phyloP scores from a whole-genome alignment of 2,113 vertebrate species.

The Caracal caracal region DNA sequence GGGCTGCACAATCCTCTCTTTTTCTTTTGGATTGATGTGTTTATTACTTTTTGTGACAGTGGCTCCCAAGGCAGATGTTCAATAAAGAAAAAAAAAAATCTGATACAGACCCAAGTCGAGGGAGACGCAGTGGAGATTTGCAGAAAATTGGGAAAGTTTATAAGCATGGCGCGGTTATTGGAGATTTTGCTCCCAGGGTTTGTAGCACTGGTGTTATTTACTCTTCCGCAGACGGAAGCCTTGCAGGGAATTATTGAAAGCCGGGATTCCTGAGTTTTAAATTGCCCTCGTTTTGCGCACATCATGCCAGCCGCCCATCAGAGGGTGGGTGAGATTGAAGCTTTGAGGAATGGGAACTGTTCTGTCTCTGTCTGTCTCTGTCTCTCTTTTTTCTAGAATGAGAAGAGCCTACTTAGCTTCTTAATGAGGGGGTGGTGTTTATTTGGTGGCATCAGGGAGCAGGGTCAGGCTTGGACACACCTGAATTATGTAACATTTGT shows the following conservation, averaged over 20 bases:
- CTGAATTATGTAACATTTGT: neutral
- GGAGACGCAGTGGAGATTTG: slow-evolving; percentile 83
- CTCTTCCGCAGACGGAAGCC: slow-evolving; percentile 85
- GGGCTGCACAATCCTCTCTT: slow-evolving; percentile 77
- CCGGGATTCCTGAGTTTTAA: slow-evolving; percentile 84
- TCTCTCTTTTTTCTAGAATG: neutral
- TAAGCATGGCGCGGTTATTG: slow-evolving; percentile 87
- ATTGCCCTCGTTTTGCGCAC: slow-evolving; percentile 79
- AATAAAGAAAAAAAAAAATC: slow-evolving; percentile 88
- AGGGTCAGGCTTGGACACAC: neutral
- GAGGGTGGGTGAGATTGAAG: slow-evolving; percentile 65
- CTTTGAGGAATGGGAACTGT: neutral
- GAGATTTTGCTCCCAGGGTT: slow-evolving; percentile 88
- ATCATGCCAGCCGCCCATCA: slow-evolving; percentile 56
- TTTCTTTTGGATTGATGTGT: slow-evolving; percentile 91
- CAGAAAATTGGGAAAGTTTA: slow-evolving; percentile 91
- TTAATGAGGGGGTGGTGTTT: neutral
- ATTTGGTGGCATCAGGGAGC: neutral
- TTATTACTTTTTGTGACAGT: slow-evolving; percentile 92
- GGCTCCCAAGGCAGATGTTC: slow-evolving; percentile 90
- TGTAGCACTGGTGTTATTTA: slow-evolving; percentile 88
- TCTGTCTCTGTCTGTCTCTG: neutral
- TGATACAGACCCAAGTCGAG: slow-evolving; percentile 86
- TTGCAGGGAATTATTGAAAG: slow-evolving; percentile 89
- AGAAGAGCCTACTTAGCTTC: neutral